Evolutionary conservation across 2,888 invertebrate species (phyloP).

Genomic region (Drosophila macrospina): DNA sequence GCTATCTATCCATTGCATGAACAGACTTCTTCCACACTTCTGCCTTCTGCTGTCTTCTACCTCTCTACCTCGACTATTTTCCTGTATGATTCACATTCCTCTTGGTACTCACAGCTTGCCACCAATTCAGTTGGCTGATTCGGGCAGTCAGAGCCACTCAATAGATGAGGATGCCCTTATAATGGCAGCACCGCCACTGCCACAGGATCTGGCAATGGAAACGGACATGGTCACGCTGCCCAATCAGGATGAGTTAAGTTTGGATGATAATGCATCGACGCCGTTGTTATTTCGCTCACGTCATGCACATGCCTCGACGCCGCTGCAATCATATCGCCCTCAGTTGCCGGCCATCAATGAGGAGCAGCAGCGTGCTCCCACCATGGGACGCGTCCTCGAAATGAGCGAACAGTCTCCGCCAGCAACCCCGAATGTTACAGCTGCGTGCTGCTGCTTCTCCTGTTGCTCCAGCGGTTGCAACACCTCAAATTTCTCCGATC

Average conservation of each 20-base stretch:
- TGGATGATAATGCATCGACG: constrained; percentile 5
- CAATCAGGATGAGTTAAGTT: constrained; percentile 7
- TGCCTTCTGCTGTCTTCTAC: too few species aligned
- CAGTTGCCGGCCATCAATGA: constrained; percentile 52
- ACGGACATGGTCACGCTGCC: not conserved
- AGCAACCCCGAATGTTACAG: not conserved
- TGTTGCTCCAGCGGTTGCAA: not conserved
- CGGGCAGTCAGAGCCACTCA: constrained; percentile 12
- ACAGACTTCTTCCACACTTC: too few species aligned
- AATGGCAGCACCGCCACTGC: constrained; percentile 8
- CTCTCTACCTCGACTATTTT: not conserved
- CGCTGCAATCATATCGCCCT: constrained; percentile 33
- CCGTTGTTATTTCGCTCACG: constrained; percentile 20
- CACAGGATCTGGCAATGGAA: constrained; percentile 16
- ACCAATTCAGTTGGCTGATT: constrained; percentile 3
- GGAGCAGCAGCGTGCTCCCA: constrained; percentile 28
- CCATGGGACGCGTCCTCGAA: constrained; percentile 37
- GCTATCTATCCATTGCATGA: too few species aligned
- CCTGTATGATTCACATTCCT: not conserved
- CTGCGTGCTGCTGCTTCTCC: not conserved
- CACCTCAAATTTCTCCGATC: not conserved
- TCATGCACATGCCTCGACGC: constrained; percentile 33
- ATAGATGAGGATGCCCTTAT: constrained; percentile 26
- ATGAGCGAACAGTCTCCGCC: constrained; percentile 18
- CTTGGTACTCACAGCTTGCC: constrained; percentile 26